A percentile compares a stretch with the other conserved stretches of the same genome.
Conservation (phyloP, 2,797 vertebrate genomes). For the Brotula barbata region DNA sequence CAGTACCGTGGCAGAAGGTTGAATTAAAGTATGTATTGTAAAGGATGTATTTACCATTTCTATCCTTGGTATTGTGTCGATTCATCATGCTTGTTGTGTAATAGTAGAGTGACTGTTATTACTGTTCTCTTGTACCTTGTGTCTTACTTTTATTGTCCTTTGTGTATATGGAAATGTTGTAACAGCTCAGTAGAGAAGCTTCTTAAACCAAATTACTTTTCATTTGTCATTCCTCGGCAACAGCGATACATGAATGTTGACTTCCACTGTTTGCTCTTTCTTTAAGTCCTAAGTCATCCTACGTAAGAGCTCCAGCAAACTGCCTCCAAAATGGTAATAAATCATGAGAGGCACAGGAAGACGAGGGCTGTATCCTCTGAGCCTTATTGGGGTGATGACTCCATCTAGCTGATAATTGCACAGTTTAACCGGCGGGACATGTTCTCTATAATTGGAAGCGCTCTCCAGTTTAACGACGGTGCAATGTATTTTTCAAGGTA, state of each 20-base stretch:
- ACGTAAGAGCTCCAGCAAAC: background rate
- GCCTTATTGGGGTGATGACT: constrained; percentile 59
- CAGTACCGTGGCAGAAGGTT: too few species aligned
- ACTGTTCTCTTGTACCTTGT: background rate
- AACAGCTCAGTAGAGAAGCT: background rate
- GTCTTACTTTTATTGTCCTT: constrained; percentile 3
- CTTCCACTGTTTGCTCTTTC: constrained; percentile 14
- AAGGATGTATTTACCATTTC: background rate
- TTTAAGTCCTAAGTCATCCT: background rate
- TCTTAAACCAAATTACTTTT: constrained; percentile 15
- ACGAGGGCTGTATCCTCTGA: constrained; percentile 32
- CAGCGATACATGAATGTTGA: constrained; percentile 43
- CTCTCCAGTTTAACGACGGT: constrained; percentile 52
- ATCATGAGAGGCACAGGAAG: constrained; percentile 34
- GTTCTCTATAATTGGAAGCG: constrained; percentile 68
- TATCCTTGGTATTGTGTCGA: background rate
- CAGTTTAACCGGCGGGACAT: constrained; percentile 62
- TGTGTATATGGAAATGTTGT: background rate
- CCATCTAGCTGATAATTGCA: constrained; percentile 67
- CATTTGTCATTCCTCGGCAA: constrained; percentile 6
- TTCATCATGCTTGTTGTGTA: background rate
- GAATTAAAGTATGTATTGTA: too few species aligned
- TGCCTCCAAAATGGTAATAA: constrained; percentile 56
- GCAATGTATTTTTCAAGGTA: constrained; percentile 52
- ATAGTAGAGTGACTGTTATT: background rate